Conservation (phyloP, 2,797 vertebrate species). For the Xenops minutus region DNA sequence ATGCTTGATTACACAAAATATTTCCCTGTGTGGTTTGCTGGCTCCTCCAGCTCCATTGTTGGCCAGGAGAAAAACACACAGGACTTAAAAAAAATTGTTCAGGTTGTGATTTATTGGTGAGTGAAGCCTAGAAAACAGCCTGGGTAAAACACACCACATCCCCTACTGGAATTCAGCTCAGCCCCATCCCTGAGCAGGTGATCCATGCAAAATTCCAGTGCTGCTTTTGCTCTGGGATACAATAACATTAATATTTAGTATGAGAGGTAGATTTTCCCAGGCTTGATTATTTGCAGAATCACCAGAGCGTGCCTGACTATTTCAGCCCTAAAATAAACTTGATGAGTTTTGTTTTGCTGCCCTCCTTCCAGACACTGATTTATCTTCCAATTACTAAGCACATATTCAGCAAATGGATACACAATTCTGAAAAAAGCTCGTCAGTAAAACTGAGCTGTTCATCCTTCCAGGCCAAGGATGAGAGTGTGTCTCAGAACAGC, state of each 20-base stretch:
- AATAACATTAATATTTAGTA: not conserved
- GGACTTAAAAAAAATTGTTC: not conserved
- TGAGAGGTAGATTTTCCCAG: not conserved
- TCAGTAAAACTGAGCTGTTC: not conserved
- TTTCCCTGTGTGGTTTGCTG: not conserved
- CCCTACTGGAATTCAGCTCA: not conserved
- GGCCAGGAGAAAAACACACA: not conserved
- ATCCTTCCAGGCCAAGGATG: not conserved
- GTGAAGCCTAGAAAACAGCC: not conserved
- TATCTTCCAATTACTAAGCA: not conserved
- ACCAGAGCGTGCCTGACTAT: not conserved
- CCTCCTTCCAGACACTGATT: not conserved
- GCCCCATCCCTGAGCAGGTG: not conserved
- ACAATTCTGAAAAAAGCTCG: not conserved
- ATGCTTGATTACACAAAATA: not conserved
- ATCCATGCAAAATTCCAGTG: not conserved
- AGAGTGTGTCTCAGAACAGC: not conserved
- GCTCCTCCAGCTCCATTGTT: not conserved
- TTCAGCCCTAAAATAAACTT: not conserved
- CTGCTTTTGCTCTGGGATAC: not conserved
- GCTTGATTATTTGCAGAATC: not conserved
- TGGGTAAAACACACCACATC: not conserved
- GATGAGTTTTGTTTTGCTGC: not conserved
- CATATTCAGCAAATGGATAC: not conserved
- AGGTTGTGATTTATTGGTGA: not conserved